phyloP scores from a whole-genome alignment of 92 coral and sea anemone genomes.

The Isaurus tuberculatus region DNA sequence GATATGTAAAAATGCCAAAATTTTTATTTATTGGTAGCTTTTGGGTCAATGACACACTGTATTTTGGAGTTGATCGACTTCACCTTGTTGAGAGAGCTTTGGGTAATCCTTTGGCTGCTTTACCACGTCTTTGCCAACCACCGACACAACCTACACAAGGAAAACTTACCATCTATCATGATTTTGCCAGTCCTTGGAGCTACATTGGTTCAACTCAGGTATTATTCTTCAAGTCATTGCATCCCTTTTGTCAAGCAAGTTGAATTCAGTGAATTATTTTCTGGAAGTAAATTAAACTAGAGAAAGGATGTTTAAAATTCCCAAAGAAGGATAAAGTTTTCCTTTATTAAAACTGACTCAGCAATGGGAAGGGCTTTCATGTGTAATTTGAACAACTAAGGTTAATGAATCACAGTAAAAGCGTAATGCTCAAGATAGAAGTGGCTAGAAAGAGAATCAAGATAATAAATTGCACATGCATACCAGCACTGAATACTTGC shows the following conservation, averaged over 20 bases:
- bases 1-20: neutral
- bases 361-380: too few species aligned
- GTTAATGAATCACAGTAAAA: too few species aligned
- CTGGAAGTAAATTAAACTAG: too few species aligned
- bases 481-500: too few species aligned
- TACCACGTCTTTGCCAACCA: slow-evolving; percentile 66
- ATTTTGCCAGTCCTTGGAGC: slow-evolving; percentile 98
- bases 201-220: slow-evolving; percentile 98
- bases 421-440: too few species aligned
- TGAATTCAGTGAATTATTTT: too few species aligned
- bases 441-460: too few species aligned
- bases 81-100: slow-evolving; percentile 86
- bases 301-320: too few species aligned
- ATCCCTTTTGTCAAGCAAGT: neutral
- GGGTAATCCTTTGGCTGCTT: slow-evolving; percentile 69
- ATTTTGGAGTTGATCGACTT: slow-evolving; percentile 89
- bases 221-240: neutral
- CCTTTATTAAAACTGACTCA: too few species aligned
- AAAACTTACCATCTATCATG: slow-evolving; percentile 89
- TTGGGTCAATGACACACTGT: slow-evolving; percentile 81
- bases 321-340: too few species aligned
- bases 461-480: too few species aligned
- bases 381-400: too few species aligned
- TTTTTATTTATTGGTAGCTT: slow-evolving; percentile 59
- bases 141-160: slow-evolving; percentile 71